Evolutionary conservation across 2,888 invertebrate genomes (phyloP).

Genomic region (Tiliacea aurago): DNA sequence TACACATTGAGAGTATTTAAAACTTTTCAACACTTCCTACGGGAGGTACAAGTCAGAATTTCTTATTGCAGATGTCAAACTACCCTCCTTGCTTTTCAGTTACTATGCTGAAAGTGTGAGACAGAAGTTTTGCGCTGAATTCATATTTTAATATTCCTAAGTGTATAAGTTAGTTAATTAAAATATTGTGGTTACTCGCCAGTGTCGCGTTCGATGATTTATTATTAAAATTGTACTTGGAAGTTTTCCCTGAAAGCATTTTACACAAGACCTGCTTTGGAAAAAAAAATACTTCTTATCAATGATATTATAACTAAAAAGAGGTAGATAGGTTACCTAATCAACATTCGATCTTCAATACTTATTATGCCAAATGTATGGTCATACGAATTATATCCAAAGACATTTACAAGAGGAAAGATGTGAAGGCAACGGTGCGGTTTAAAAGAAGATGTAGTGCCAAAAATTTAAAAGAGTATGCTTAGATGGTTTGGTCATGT

Average conservation of each 20-base stretch:
- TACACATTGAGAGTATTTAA: slow-evolving; percentile 51
- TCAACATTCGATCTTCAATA: too few species aligned
- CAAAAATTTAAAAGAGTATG: too few species aligned
- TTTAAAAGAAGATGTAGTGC: too few species aligned
- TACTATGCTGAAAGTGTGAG: not conserved
- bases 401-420: not conserved
- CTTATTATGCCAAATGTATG: not conserved
- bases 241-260: not conserved
- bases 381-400: not conserved
- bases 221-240: not conserved
- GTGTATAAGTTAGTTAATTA: slow-evolving; percentile 33
- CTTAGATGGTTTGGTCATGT: too few species aligned
- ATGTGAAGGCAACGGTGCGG: too few species aligned
- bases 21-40: slow-evolving; percentile 43
- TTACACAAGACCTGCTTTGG: not conserved
- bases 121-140: slow-evolving; percentile 20
- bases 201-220: not conserved
- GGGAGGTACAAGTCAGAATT: slow-evolving; percentile 13
- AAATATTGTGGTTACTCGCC: slow-evolving; percentile 23
- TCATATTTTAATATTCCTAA: slow-evolving; percentile 22
- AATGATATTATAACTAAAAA: too few species aligned
- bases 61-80: slow-evolving; percentile 30
- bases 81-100: slow-evolving; percentile 14
- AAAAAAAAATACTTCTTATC: not conserved
- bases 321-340: too few species aligned